A percentile compares a stretch with the other conserved stretches of the same genome.
phyloP scores from a whole-genome alignment of 2,888 invertebrate genomes.

The Phortica magna region DNA sequence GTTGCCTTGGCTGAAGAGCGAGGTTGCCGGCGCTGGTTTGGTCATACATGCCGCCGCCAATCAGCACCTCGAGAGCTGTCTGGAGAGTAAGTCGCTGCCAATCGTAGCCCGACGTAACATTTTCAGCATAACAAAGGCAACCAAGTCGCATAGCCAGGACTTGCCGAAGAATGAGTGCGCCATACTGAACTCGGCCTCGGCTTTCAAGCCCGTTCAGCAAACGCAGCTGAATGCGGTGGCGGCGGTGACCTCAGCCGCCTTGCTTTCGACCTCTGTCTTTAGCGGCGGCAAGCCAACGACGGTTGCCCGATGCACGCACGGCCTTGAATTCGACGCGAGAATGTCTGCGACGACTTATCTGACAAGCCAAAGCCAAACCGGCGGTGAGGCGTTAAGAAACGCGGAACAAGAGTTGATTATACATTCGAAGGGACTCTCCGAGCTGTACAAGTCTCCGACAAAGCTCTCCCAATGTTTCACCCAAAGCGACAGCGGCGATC shows the following conservation, averaged over 20 bases:
- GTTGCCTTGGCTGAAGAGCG: slow-evolving; percentile 83
- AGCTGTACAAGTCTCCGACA: neutral
- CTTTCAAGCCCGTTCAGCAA: slow-evolving; percentile 67
- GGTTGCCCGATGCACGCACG: neutral
- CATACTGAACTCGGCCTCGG: slow-evolving; percentile 59
- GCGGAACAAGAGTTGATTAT: neutral
- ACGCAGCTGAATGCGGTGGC: slow-evolving; percentile 25
- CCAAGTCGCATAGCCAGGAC: neutral
- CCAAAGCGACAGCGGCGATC: neutral
- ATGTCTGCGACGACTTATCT: neutral
- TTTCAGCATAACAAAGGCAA: slow-evolving; percentile 37
- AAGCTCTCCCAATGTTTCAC: neutral
- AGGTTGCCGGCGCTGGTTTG: slow-evolving; percentile 39
- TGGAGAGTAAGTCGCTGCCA: neutral
- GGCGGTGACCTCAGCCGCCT: slow-evolving; percentile 55
- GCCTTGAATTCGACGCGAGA: neutral
- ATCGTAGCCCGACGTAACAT: neutral
- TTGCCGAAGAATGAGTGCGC: slow-evolving; percentile 28
- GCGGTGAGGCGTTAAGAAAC: neutral
- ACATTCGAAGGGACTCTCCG: neutral
- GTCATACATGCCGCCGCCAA: slow-evolving; percentile 37
- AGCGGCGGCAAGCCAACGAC: neutral
- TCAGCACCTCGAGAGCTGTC: slow-evolving; percentile 34
- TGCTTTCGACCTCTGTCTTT: slow-evolving; percentile 58
- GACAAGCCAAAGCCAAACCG: neutral